Conservation (phyloP, 2,113 vertebrate species). For the Apodemus sylvaticus region DNA sequence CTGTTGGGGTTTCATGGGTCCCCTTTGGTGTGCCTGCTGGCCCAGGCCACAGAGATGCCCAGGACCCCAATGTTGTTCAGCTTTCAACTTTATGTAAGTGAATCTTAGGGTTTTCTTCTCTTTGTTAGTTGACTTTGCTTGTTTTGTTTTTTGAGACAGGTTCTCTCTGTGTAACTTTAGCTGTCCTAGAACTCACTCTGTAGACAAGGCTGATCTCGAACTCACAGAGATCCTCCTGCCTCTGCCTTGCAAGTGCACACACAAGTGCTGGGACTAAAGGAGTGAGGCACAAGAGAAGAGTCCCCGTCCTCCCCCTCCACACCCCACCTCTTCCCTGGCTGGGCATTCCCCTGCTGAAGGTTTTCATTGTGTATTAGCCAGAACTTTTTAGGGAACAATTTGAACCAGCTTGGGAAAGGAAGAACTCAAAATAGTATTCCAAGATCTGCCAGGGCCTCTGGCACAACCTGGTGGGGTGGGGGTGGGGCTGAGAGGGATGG, state of each 20-base stretch:
- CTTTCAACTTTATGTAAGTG: not conserved
- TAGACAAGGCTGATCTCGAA: too few species aligned
- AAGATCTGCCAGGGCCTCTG: not conserved
- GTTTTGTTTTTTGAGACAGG: not conserved
- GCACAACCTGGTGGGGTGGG: not conserved
- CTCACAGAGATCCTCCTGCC: too few species aligned
- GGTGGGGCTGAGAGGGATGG: not conserved
- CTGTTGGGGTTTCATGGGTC: not conserved
- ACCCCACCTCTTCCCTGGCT: not conserved
- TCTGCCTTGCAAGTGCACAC: too few species aligned
- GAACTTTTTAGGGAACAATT: not conserved
- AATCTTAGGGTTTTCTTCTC: not conserved
- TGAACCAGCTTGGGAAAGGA: not conserved
- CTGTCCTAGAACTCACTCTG: too few species aligned
- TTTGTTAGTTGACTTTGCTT: not conserved
- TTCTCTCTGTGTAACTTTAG: too few species aligned
- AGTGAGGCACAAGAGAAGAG: not conserved
- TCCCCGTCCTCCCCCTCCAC: not conserved
- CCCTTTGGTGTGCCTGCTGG: too few species aligned
- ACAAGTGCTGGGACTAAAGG: too few species aligned
- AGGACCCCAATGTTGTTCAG: not conserved
- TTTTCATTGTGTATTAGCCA: not conserved
- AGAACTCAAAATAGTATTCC: not conserved
- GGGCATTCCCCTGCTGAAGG: not conserved
- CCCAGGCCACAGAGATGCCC: too few species aligned